Evolutionary conservation across 2,113 vertebrate genomes (phyloP).

Genomic region (Felis catus): F.catus_Fca126_mat1.0 CM031418.1:98679501-98680000

Average conservation of each 20-base stretch:
- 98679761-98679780: not conserved
- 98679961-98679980: not conserved
- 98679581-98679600: not conserved
- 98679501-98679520: not conserved
- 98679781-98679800: not conserved
- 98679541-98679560: not conserved
- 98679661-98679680: not conserved
- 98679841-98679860: not conserved
- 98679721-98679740: not conserved
- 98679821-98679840: not conserved
- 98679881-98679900: not conserved
- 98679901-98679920: not conserved
- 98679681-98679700: not conserved
- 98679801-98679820: not conserved
- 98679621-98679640: not conserved
- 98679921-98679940: not conserved
- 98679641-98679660: not conserved
- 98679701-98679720: conserved; percentile 18
- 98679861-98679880: not conserved
- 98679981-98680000: not conserved
- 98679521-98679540: not conserved
- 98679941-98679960: not conserved
- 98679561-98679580: not conserved
- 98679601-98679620: not conserved
- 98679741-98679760: conserved; percentile 21